Conservation (phyloP, 2,888 invertebrate genomes). For the Rhabditoides inermis region DNA sequence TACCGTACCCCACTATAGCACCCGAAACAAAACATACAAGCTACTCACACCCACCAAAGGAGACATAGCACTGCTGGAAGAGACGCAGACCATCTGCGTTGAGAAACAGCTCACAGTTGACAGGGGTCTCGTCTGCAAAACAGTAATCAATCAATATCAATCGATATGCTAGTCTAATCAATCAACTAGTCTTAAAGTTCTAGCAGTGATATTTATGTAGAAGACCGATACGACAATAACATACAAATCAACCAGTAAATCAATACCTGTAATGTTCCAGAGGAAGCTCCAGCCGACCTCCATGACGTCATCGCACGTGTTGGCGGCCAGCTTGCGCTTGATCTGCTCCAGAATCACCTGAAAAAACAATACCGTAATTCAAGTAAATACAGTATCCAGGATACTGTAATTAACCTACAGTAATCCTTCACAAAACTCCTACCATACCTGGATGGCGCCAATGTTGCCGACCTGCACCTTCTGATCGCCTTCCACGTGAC, state of each 20-base stretch:
- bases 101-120: slow-evolving; percentile 83
- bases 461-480: slow-evolving; percentile 81
- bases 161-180: too few relatives aligned
- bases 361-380: too few relatives aligned
- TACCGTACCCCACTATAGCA: too few relatives aligned
- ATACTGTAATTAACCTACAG: background rate
- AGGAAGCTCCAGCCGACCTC: slow-evolving; percentile 98
- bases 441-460: slow-evolving; percentile 63
- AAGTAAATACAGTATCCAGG: background rate
- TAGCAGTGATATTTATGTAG: slow-evolving; percentile 30
- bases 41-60: slow-evolving; percentile 31
- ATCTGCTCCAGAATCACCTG: slow-evolving; percentile 82
- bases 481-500: slow-evolving; percentile 86
- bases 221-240: too few relatives aligned
- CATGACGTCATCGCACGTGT: slow-evolving; percentile 83
- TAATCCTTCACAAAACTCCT: background rate
- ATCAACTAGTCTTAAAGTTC: background rate
- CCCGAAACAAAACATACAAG: background rate
- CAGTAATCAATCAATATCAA: too few relatives aligned
- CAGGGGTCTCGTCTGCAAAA: slow-evolving; percentile 83
- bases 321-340: slow-evolving; percentile 68
- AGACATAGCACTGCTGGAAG: slow-evolving; percentile 78
- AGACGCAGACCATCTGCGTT: slow-evolving; percentile 78
- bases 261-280: slow-evolving; percentile 73
- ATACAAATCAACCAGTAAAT: too few relatives aligned